phyloP scores from a whole-genome alignment of 2,888 invertebrate species.

The Drosophila nr. perissopoda region DNA sequence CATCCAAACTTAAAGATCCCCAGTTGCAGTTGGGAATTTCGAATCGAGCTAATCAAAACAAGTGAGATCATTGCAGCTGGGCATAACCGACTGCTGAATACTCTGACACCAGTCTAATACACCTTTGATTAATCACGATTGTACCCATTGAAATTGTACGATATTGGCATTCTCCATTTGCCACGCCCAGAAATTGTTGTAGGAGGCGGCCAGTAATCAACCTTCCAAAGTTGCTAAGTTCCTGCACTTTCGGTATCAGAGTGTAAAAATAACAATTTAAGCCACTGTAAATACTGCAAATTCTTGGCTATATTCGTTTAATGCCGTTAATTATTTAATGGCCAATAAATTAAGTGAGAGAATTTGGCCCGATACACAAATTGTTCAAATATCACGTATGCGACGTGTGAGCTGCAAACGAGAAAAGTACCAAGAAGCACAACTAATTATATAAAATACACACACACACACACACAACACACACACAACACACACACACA shows the following conservation, averaged over 20 bases:
- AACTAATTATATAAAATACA: neutral
- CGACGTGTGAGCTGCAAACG: conserved; percentile 17
- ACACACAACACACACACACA: neutral
- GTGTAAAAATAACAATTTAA: neutral
- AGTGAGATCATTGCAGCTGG: neutral
- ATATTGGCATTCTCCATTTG: neutral
- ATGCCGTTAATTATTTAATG: conserved; percentile 65
- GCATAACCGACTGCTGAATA: neutral
- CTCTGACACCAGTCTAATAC: neutral
- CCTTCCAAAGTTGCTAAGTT: neutral
- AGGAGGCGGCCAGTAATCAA: neutral
- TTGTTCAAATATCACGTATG: conserved; percentile 44
- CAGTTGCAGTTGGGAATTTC: neutral
- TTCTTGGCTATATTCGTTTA: conserved; percentile 35
- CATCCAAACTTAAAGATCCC: neutral
- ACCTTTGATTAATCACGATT: neutral
- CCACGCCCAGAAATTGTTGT: neutral
- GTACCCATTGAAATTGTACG: neutral
- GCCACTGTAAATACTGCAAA: conserved; percentile 4
- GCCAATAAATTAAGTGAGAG: conserved; percentile 50
- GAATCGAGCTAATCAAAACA: neutral
- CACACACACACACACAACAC: neutral
- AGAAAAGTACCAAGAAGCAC: conserved; percentile 14
- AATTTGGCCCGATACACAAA: conserved; percentile 3
- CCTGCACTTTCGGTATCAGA: neutral